These are phyloP conservation scores for Enteromius viviparus DNA, from an alignment of 2,797 vertebrate genomes.

Conservation along the genomic window DNA sequence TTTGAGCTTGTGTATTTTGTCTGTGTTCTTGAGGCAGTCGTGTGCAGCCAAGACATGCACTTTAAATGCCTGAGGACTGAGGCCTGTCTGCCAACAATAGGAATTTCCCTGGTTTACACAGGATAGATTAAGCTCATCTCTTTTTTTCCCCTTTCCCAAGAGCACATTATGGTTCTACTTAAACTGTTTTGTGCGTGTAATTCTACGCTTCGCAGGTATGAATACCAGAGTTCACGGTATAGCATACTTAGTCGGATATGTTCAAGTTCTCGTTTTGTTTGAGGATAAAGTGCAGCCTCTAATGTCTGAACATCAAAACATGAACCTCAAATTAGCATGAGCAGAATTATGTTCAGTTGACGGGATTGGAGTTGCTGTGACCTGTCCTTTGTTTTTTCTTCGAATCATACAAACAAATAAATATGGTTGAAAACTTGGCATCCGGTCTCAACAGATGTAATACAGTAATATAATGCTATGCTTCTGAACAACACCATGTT, in stretches of 20 bases:
- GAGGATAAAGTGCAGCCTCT: constrained; percentile 19
- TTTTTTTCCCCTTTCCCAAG: constrained; percentile 15
- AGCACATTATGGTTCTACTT: constrained; percentile 35
- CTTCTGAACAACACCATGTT: constrained; percentile 7
- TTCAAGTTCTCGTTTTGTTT: constrained; percentile 10
- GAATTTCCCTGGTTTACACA: constrained; percentile 85
- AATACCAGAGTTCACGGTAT: constrained; percentile 26
- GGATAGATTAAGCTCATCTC: constrained; percentile 63
- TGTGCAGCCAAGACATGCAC: constrained; percentile 74
- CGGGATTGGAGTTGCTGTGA: background rate
- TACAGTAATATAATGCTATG: background rate
- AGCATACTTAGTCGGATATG: constrained; percentile 1
- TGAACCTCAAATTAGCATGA: background rate
- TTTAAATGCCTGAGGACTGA: constrained; percentile 75
- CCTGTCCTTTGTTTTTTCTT: background rate
- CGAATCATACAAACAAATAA: constrained; percentile 12
- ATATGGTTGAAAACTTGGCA: background rate
- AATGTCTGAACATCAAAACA: constrained; percentile 22
- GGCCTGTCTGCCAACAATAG: constrained; percentile 79
- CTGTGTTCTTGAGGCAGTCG: constrained; percentile 75
- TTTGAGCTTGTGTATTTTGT: constrained; percentile 66
- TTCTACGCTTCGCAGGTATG: background rate
- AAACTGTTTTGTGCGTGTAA: constrained; percentile 36
- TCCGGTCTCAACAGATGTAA: background rate
- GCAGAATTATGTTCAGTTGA: background rate